Conservation (phyloP, 2,797 vertebrate species). For the Danio jaintianensis region DNA sequence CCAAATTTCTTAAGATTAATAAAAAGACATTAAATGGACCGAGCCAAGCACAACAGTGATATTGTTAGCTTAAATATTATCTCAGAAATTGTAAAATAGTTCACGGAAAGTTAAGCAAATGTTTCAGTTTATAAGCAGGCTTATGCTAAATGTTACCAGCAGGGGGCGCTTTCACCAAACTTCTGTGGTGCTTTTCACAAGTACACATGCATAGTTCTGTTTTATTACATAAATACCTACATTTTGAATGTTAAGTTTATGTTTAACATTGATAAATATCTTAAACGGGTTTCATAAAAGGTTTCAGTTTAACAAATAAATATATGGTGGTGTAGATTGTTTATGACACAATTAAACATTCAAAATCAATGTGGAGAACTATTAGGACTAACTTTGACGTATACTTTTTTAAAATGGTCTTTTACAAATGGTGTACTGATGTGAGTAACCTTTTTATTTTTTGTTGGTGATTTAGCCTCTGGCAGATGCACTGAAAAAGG, state of each 20-base stretch:
- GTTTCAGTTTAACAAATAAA: neutral
- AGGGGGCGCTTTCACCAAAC: neutral
- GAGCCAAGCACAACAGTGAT: too few species aligned
- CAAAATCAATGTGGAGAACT: neutral
- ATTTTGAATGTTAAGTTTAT: neutral
- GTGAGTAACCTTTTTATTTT: neutral
- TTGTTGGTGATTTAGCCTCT: conserved; percentile 76
- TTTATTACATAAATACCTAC: neutral
- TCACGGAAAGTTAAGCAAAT: too few species aligned
- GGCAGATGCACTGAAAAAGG: conserved; percentile 79
- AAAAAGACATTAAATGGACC: too few species aligned
- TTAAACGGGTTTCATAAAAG: too few species aligned
- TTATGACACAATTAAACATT: neutral
- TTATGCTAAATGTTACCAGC: neutral
- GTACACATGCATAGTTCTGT: neutral
- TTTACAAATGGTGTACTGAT: neutral
- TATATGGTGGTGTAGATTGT: neutral
- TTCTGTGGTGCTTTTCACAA: neutral
- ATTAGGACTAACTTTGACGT: neutral
- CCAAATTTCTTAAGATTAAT: too few species aligned
- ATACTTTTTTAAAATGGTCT: neutral
- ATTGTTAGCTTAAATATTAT: neutral
- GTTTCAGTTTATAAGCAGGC: accelerated
- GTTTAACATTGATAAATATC: neutral
- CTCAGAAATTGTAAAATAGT: neutral